Evolutionary conservation across 2,888 invertebrate species (phyloP).

Genomic region (Pimpla rufipes): DNA sequence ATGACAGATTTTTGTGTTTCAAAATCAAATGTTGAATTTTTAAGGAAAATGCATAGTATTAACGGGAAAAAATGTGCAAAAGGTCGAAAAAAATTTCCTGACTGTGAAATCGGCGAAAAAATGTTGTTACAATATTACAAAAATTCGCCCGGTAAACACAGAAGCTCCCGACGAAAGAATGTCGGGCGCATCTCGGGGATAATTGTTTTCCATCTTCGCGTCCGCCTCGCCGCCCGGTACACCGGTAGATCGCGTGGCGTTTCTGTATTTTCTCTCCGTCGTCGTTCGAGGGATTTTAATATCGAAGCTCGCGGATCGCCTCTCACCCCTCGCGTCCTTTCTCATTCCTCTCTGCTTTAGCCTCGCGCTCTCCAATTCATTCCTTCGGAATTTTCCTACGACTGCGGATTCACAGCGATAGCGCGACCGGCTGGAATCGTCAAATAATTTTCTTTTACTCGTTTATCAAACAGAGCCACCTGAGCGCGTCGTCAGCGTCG

Average conservation of each 20-base stretch:
- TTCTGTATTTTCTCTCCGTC: slow-evolving; percentile 50
- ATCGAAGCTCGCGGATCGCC: slow-evolving; percentile 40
- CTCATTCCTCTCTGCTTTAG: slow-evolving; percentile 3
- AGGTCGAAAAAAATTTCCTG: background rate
- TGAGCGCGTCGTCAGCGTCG: background rate
- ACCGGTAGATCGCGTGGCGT: slow-evolving; percentile 28
- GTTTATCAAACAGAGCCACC: slow-evolving; percentile 11
- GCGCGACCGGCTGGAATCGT: background rate
- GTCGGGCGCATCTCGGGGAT: background rate
- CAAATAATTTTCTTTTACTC: slow-evolving; percentile 23
- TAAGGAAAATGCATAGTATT: background rate
- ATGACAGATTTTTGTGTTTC: too few relatives aligned
- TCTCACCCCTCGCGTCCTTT: slow-evolving; percentile 33
- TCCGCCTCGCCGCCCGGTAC: background rate
- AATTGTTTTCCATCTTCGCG: slow-evolving; percentile 51
- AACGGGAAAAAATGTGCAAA: background rate
- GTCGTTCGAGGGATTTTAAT: slow-evolving; percentile 62
- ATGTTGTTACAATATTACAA: background rate
- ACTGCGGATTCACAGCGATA: slow-evolving; percentile 23
- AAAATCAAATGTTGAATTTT: background rate
- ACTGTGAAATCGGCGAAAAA: background rate
- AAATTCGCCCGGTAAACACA: slow-evolving; percentile 3
- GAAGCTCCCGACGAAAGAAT: background rate
- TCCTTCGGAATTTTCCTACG: slow-evolving; percentile 2
- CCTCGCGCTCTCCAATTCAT: slow-evolving; percentile 16